These are phyloP conservation scores for Buceros bicornis DNA, from an alignment of 2,797 vertebrate genomes.

Conservation along the genomic window DNA sequence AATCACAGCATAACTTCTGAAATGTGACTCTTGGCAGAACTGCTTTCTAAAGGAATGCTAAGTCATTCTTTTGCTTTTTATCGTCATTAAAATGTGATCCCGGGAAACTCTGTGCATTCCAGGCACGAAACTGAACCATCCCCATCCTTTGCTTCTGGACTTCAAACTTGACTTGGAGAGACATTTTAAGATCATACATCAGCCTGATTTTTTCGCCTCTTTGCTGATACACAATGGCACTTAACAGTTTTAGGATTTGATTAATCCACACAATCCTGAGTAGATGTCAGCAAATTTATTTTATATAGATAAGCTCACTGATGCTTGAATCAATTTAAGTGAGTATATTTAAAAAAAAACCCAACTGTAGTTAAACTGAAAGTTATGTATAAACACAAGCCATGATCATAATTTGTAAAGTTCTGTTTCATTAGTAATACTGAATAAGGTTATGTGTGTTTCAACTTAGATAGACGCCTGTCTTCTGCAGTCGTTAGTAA, in stretches of 20 bases:
- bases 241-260: neutral
- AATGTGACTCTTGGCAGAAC: neutral
- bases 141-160: neutral
- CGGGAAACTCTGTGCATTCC: neutral
- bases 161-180: neutral
- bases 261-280: neutral
- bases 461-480: neutral
- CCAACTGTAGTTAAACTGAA: neutral
- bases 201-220: neutral
- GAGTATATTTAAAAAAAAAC: neutral
- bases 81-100: neutral
- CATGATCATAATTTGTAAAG: neutral
- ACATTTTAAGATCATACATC: neutral
- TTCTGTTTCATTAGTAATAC: neutral
- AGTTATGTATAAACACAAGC: neutral
- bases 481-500: neutral
- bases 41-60: neutral
- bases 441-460: neutral
- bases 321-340: neutral
- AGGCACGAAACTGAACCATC: neutral
- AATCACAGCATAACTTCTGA: neutral
- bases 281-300: neutral
- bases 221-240: neutral
- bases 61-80: neutral
- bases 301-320: neutral